Evolutionary conservation across 2,888 invertebrate genomes (phyloP), one percentile per base, ranked within the genome.

Genomic region (Galeopsomyia nigrocyanea): DNA sequence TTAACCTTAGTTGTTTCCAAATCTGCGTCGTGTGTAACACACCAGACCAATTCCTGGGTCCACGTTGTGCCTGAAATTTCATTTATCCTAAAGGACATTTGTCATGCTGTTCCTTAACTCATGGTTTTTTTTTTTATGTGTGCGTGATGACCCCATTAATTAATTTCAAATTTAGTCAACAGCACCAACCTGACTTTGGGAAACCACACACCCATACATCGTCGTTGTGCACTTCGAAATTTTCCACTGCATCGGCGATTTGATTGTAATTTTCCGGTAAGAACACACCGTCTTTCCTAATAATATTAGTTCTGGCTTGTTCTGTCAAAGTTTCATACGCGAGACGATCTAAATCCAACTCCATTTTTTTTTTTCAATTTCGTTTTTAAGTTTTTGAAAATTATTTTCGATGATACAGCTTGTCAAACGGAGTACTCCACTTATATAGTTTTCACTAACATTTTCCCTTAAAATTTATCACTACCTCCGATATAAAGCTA

Each of bases 191-290:
- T 66, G 88, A 87, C 84, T 90, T 90, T 1, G 89, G 89, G 81
- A 88, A 89, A 78, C 88, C 88, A 76, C 88, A 87, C 2, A 90
- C 85, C 89, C 89, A 90, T 26, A 89, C 79, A 75, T 90, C 90
- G 61, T 88, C 87, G 47, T 88, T 85, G 10, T 84, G 80, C 3
- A 89, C 87, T 66, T 87, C 81, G 80, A 88, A 87, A 75, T 88
- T 82, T 62, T 86, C 84, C 49, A 89, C 87, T 16, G 80, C 81
- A 19, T 86, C 80, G 13, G 84, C 82, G 73, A 87, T 82, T 26
- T 86, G 82, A 39, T 80, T 73, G 72, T 84, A 88, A 73, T 86
- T 81, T 71, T 84, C 79, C 0, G 88, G 87, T 77, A 89, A 79
- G n/a, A 87, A 84, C 21, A 84, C 80, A 17, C 86, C 87, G n/a